Conservation (phyloP, 2,888 invertebrate genomes). For the Metacarcinus magister region DNA sequence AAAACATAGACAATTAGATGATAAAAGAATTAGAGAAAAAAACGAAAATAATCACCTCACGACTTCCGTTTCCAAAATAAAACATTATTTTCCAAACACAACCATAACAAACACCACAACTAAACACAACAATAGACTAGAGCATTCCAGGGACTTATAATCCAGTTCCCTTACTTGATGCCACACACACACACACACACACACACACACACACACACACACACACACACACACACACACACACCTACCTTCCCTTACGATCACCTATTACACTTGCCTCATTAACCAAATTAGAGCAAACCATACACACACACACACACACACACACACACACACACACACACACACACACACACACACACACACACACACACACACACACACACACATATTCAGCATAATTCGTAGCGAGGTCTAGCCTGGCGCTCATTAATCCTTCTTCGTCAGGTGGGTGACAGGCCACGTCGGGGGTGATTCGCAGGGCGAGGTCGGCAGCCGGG, state of each 20-base stretch:
- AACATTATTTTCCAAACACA: background rate
- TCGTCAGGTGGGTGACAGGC: conserved; percentile 75
- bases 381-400: conserved; percentile 53
- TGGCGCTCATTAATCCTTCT: conserved; percentile 73
- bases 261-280: background rate
- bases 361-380: conserved; percentile 60
- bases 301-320: background rate
- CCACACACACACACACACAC: background rate
- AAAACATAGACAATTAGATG: background rate
- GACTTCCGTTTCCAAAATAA: background rate
- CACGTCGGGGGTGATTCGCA: conserved; percentile 72
- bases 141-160: background rate
- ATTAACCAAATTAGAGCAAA: background rate
- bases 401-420: conserved; percentile 34
- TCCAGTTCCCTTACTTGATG: background rate
- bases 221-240: conserved; percentile 51
- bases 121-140: background rate
- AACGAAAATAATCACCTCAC: background rate
- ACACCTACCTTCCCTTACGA: background rate
- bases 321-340: background rate
- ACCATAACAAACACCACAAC: background rate
- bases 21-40: too few species aligned
- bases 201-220: conserved; percentile 17
- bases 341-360: conserved; percentile 62
- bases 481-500: conserved; percentile 77